Evolutionary conservation across 2,113 vertebrate genomes (phyloP).

Genomic region (Centropus unirufus): DNA sequence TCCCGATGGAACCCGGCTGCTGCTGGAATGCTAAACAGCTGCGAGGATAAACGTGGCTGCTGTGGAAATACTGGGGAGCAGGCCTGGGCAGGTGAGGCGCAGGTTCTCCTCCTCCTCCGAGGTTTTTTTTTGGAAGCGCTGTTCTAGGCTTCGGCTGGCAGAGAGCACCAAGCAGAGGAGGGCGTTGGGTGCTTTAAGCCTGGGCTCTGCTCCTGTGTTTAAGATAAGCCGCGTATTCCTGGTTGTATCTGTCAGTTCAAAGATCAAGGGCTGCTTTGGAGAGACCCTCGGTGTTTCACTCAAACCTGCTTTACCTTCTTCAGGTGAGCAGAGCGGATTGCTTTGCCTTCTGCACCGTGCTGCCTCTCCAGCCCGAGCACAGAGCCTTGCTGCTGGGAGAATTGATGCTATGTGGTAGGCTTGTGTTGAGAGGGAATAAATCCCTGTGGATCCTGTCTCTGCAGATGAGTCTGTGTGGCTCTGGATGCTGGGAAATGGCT

Average conservation of each 20-base stretch:
- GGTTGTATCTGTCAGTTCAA: not conserved
- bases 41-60: not conserved
- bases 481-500: not conserved
- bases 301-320: not conserved
- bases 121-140: not conserved
- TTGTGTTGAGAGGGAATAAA: no score
- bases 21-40: not conserved
- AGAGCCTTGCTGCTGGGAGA: no score
- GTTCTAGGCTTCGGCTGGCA: not conserved
- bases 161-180: not conserved
- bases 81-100: constrained; percentile 19
- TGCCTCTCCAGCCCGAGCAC: no score
- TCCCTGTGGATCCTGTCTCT: not conserved
- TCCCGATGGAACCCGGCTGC: not conserved
- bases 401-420: no score
- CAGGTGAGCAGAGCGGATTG: not conserved
- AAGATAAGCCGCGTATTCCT: not conserved
- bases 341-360: no score
- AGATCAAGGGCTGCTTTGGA: not conserved
- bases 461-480: not conserved
- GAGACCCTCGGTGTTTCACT: not conserved
- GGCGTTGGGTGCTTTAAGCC: not conserved
- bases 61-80: not conserved
- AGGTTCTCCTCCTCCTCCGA: not conserved
- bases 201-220: not conserved